phyloP scores from a whole-genome alignment of 2,113 vertebrate genomes.

The Pelvicachromis taeniatus region DNA sequence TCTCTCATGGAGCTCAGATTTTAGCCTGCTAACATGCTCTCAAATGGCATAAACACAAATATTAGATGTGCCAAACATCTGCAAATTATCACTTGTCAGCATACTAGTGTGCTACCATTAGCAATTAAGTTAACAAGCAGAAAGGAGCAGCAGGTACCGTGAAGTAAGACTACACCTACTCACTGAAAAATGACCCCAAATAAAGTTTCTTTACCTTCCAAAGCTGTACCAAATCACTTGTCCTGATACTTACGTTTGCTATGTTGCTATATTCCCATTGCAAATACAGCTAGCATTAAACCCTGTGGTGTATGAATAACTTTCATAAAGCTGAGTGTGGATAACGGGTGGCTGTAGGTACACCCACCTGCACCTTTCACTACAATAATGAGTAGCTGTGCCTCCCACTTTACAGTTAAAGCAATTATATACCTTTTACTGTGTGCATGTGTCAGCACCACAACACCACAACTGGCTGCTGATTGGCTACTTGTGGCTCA shows the following conservation, averaged over 20 bases:
- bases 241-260: background rate
- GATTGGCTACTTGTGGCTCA: background rate
- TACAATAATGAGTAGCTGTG: background rate
- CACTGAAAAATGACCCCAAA: background rate
- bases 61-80: background rate
- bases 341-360: background rate
- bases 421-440: background rate
- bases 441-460: background rate
- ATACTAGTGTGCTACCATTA: background rate
- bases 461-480: background rate
- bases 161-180: background rate
- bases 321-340: background rate
- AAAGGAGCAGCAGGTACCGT: background rate
- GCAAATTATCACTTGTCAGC: background rate
- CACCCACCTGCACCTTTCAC: background rate
- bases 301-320: background rate
- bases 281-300: background rate
- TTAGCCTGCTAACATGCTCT: background rate
- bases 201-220: background rate
- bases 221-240: background rate
- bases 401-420: background rate
- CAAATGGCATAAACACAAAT: background rate
- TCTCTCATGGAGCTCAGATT: background rate
- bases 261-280: background rate
- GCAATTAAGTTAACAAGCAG: background rate